Conservation (phyloP, 1,140 invertebrate genomes). For the Orius laevigatus region DNA sequence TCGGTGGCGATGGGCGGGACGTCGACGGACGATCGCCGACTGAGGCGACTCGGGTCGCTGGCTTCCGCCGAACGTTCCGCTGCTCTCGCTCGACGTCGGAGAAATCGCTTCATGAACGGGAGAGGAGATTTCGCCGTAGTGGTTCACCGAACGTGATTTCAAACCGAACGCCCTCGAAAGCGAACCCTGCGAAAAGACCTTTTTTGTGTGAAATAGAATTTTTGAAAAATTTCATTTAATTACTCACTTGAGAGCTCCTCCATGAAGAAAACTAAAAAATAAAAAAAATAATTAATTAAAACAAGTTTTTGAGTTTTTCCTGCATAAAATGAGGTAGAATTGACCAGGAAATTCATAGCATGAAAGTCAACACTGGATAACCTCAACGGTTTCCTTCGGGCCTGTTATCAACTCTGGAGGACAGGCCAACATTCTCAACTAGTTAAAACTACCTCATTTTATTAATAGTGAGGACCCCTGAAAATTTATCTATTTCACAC, state of each 20-base stretch:
- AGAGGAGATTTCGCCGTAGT: conserved; percentile 30
- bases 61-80: conserved; percentile 22
- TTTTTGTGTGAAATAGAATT: background rate
- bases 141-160: conserved; percentile 31
- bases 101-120: conserved; percentile 30
- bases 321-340: conserved; percentile 13
- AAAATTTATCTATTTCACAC: no score
- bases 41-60: conserved; percentile 25
- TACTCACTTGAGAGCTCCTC: conserved; percentile 38
- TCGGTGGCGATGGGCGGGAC: conserved; percentile 31
- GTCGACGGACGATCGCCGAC: conserved; percentile 25
- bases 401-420: no score
- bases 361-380: conserved; percentile 26
- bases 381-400: no score
- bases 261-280: conserved; percentile 35
- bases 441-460: no score
- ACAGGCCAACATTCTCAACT: no score
- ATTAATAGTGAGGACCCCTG: no score
- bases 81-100: conserved; percentile 24
- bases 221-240: background rate
- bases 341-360: conserved; percentile 24
- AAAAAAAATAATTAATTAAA: conserved; percentile 19
- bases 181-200: conserved; percentile 41
- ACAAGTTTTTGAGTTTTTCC: conserved; percentile 10
- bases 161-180: conserved; percentile 56